A percentile compares a stretch with the other conserved stretches of the same genome.
Evolutionary conservation across 2,888 invertebrate species (phyloP).

Genomic region (Synanthedon myopaeformis): DNA sequence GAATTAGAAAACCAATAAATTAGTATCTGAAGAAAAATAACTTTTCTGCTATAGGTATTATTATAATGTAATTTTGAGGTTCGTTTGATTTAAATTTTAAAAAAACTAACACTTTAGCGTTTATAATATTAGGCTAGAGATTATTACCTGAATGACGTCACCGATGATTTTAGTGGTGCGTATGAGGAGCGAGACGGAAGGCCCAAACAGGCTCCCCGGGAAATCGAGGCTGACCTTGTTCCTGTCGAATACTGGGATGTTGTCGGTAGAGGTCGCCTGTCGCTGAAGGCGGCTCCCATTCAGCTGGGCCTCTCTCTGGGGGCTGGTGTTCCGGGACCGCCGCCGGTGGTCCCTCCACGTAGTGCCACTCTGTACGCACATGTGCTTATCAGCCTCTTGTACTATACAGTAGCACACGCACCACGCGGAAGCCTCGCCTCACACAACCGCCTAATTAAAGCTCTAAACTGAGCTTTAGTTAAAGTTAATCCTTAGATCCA

Average conservation of each 20-base stretch:
- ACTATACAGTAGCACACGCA: neutral
- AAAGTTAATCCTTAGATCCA: neutral
- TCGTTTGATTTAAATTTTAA: no score
- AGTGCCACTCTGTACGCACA: constrained; percentile 39
- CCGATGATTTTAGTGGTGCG: constrained; percentile 75
- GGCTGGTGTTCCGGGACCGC: constrained; percentile 7
- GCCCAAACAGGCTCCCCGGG: constrained; percentile 75
- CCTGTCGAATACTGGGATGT: constrained; percentile 72
- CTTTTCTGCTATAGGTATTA: no score
- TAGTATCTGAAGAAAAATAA: no score
- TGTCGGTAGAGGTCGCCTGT: constrained; percentile 51
- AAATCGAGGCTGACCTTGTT: constrained; percentile 76
- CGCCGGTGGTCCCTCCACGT: constrained; percentile 29
- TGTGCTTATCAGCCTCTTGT: neutral
- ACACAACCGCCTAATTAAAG: neutral
- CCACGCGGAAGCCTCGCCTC: neutral
- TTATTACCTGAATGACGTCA: constrained; percentile 74
- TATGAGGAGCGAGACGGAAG: constrained; percentile 76
- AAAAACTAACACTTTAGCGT: neutral
- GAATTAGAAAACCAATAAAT: no score
- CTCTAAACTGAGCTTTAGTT: no score
- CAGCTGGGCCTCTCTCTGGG: constrained; percentile 6
- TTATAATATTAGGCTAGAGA: neutral
- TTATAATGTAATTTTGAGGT: no score
- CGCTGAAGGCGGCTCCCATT: constrained; percentile 10